phyloP scores from a whole-genome alignment of 2,113 vertebrate genomes.

The Neogobius melanostomus region DNA sequence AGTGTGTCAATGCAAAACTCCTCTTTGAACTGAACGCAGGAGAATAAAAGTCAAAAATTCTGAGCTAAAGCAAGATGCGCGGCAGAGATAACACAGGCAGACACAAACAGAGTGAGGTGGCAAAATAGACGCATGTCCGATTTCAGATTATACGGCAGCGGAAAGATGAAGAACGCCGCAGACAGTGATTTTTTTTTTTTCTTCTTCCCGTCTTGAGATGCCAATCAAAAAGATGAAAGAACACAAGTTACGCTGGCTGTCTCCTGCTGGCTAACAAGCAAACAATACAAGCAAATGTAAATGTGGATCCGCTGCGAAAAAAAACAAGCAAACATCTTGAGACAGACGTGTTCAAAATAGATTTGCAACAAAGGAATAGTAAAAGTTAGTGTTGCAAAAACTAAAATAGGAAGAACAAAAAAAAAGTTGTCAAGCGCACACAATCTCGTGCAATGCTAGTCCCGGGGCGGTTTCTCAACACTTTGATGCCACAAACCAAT shows the following conservation, averaged over 20 bases:
- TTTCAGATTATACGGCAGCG: slow-evolving; percentile 42
- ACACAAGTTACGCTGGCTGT: slow-evolving; percentile 11
- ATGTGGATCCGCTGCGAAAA: neutral
- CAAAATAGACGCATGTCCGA: slow-evolving; percentile 34
- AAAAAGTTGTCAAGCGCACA: neutral
- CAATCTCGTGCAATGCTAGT: neutral
- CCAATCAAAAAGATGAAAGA: slow-evolving; percentile 49
- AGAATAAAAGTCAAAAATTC: neutral
- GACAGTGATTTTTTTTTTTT: slow-evolving; percentile 26
- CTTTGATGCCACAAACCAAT: neutral
- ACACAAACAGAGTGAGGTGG: slow-evolving; percentile 17
- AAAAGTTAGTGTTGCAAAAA: neutral
- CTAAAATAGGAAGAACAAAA: neutral
- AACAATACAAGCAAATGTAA: neutral
- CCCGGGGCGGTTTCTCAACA: neutral
- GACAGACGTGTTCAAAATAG: neutral
- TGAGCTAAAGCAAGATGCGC: neutral
- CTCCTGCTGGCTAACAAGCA: slow-evolving; percentile 6
- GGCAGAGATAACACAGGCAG: neutral
- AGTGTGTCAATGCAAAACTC: slow-evolving; percentile 28
- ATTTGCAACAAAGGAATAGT: neutral
- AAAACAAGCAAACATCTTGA: slow-evolving; percentile 1
- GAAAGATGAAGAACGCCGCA: slow-evolving; percentile 36
- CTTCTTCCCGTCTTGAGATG: slow-evolving; percentile 6
- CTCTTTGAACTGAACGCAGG: slow-evolving; percentile 11